phyloP scores from a whole-genome alignment of 2,888 invertebrate species.

The Cabera pusaria region DNA sequence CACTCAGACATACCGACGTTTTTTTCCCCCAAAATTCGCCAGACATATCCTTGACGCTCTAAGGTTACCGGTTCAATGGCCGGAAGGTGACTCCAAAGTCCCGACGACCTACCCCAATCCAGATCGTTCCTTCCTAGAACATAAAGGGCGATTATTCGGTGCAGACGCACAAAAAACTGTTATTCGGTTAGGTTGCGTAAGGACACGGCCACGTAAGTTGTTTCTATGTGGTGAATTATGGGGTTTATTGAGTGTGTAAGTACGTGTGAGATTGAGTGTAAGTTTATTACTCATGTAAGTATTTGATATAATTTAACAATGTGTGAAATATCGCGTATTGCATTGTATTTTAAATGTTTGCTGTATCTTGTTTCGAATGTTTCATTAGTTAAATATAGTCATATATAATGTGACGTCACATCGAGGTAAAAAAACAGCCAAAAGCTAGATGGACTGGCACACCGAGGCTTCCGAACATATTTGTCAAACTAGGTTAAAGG shows the following conservation, averaged over 20 bases:
- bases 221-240: constrained; percentile 4
- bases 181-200: constrained; percentile 32
- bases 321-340: too few relatives aligned
- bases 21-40: constrained; percentile 29
- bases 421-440: too few relatives aligned
- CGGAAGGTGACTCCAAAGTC: constrained; percentile 71
- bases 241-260: constrained; percentile 4
- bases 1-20: constrained; percentile 20
- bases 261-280: background rate
- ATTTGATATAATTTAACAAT: too few relatives aligned
- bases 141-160: constrained; percentile 41
- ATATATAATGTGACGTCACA: too few relatives aligned
- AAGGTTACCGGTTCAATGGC: constrained; percentile 53
- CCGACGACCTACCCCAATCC: constrained; percentile 68
- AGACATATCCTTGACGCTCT: constrained; percentile 9
- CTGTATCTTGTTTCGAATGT: too few relatives aligned
- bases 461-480: too few relatives aligned
- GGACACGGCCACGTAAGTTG: constrained; percentile 24
- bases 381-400: too few relatives aligned
- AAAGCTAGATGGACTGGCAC: too few relatives aligned
- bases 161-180: constrained; percentile 38
- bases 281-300: too few relatives aligned
- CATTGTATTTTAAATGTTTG: too few relatives aligned
- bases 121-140: constrained; percentile 59
- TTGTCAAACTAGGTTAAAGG: too few relatives aligned